These are phyloP conservation scores for Drosophila suboccidentalis DNA, from an alignment of 2,888 invertebrate species.

Conservation along the genomic window DNA sequence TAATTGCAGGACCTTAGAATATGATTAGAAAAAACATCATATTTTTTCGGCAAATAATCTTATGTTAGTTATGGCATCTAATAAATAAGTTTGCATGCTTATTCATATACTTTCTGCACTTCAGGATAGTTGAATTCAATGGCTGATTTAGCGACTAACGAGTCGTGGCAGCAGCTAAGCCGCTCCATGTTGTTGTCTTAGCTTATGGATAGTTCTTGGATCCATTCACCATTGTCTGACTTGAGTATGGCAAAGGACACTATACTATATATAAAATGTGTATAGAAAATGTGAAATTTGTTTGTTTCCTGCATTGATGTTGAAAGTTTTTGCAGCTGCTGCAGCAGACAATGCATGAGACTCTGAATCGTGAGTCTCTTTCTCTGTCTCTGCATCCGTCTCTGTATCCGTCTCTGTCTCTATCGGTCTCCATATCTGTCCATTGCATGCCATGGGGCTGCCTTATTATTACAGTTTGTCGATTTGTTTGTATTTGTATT, in stretches of 20 bases:
- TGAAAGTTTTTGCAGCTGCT: conserved; percentile 77
- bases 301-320: conserved; percentile 74
- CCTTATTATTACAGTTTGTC: conserved; percentile 72
- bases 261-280: too few relatives aligned
- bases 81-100: background rate
- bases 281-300: conserved; percentile 73
- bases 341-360: conserved; percentile 64
- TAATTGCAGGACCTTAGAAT: too few relatives aligned
- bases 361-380: background rate
- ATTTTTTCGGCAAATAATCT: background rate
- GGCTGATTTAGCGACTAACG: conserved; percentile 40
- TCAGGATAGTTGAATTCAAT: background rate
- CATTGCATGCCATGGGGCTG: conserved; percentile 52
- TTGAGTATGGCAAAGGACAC: conserved; percentile 17
- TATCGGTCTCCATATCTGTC: conserved; percentile 28
- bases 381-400: too few relatives aligned
- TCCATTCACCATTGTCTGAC: conserved; percentile 24
- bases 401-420: background rate
- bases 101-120: too few relatives aligned
- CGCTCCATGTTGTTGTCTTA: conserved; percentile 25
- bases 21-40: too few relatives aligned
- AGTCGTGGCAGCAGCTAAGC: conserved; percentile 52
- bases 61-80: background rate
- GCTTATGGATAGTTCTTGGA: conserved; percentile 15
- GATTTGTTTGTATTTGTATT: conserved; percentile 73